Conservation (phyloP, 2,797 vertebrate genomes). For the Borostomias antarcticus region DNA sequence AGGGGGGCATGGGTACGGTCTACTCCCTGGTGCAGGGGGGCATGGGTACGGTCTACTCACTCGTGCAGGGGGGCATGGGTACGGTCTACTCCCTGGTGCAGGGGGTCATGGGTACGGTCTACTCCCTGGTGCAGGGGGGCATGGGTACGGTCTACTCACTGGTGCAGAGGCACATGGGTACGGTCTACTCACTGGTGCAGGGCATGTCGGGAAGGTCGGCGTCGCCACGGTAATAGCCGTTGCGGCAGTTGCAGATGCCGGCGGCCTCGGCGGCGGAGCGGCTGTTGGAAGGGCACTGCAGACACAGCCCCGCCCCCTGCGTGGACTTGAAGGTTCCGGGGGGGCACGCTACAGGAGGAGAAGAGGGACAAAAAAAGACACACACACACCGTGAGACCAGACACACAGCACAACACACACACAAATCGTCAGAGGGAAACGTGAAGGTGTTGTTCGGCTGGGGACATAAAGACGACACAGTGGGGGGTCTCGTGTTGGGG, state of each 20-base stretch:
- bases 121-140: no score
- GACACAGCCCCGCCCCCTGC: constrained; percentile 87
- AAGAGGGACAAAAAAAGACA: neutral
- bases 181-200: constrained; percentile 90
- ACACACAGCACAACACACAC: no score
- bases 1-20: no score
- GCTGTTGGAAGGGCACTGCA: constrained; percentile 91
- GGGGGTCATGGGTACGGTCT: no score
- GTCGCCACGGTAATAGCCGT: constrained; percentile 92
- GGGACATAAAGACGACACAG: neutral
- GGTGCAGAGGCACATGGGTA: no score
- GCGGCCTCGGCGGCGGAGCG: constrained; percentile 90
- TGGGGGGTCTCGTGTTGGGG: no score
- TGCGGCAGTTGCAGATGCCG: constrained; percentile 90
- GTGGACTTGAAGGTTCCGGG: constrained; percentile 94
- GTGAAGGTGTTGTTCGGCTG: neutral
- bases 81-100: no score
- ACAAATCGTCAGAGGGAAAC: neutral
- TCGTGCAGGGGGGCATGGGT: no score
- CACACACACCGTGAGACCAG: neutral
- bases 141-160: no score
- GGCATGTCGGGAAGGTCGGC: constrained; percentile 86
- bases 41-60: no score
- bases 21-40: no score
- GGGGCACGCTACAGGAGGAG: constrained; percentile 85